Percentiles rank a stretch among this genome's conserved stretches.
These are phyloP conservation scores for Platysternon megacephalum DNA, from an alignment of 2,113 vertebrate species.

Conservation along the genomic window DNA sequence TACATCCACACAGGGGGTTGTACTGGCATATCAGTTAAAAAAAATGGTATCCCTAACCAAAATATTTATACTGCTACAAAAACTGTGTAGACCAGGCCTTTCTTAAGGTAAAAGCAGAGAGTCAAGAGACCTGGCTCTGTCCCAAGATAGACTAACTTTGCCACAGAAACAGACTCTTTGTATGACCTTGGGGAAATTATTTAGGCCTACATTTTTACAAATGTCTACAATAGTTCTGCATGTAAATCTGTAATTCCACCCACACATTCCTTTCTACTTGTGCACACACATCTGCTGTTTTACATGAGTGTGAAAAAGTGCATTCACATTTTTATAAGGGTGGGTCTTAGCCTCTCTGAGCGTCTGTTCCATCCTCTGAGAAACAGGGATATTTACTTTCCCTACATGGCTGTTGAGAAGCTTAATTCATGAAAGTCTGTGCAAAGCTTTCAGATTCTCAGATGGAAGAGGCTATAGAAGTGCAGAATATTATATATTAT, in stretches of 20 bases:
- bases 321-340: not conserved
- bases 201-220: constrained; percentile 9
- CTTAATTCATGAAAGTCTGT: not conserved
- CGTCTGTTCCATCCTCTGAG: not conserved
- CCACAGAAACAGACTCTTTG: not conserved
- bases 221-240: constrained; percentile 29
- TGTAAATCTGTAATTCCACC: constrained; percentile 54
- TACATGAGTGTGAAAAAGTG: constrained; percentile 27
- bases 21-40: not conserved
- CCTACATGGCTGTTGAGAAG: not conserved
- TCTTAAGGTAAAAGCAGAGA: not conserved
- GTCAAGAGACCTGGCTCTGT: not conserved
- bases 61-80: not conserved
- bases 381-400: constrained; percentile 14
- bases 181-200: not conserved
- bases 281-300: constrained; percentile 66
- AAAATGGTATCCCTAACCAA: not conserved
- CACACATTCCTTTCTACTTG: constrained; percentile 55
- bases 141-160: not conserved
- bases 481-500: not conserved
- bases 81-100: not conserved
- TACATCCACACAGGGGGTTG: not conserved
- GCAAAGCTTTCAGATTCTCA: not conserved
- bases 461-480: not conserved
- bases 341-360: constrained; percentile 14